These are phyloP conservation scores for Eptatretus burgeri DNA, from an alignment of 2,113 vertebrate species.

Conservation along the genomic window DNA sequence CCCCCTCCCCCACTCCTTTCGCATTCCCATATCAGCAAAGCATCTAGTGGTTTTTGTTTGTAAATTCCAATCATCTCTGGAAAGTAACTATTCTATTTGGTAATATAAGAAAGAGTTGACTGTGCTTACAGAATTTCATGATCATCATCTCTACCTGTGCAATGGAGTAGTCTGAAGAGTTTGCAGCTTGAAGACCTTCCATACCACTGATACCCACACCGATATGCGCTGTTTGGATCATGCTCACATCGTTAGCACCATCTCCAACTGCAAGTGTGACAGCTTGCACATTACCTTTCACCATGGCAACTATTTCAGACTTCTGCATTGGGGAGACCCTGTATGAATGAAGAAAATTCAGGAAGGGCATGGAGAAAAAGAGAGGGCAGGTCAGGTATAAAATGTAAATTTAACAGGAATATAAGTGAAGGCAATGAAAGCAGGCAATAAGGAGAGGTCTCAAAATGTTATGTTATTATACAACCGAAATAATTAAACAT, in stretches of 20 bases:
- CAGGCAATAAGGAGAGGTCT: no score
- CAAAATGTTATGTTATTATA: no score
- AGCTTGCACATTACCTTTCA: slow-evolving; percentile 87
- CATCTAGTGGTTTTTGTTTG: no score
- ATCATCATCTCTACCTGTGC: slow-evolving; percentile 33
- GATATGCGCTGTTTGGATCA: slow-evolving; percentile 92
- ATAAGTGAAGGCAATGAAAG: no score
- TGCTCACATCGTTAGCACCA: slow-evolving; percentile 85
- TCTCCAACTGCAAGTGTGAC: slow-evolving; percentile 82
- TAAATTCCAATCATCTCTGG: no score
- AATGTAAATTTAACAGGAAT: slow-evolving; percentile 4
- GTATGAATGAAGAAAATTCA: slow-evolving; percentile 11
- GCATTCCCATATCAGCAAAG: no score
- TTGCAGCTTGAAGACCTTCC: slow-evolving; percentile 81
- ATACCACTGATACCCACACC: slow-evolving; percentile 90
- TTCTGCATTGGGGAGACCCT: slow-evolving; percentile 96
- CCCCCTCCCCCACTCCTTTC: no score
- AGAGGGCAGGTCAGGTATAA: not conserved
- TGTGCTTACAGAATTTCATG: not conserved
- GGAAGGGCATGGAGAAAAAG: slow-evolving; percentile 6
- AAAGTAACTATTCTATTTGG: no score
- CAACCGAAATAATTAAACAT: no score
- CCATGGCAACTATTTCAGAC: slow-evolving; percentile 96
- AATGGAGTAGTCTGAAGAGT: slow-evolving; percentile 97
- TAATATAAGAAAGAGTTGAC: no score